phyloP scores from a whole-genome alignment of 1,140 invertebrate species.

The Danaus melanippus region DNA sequence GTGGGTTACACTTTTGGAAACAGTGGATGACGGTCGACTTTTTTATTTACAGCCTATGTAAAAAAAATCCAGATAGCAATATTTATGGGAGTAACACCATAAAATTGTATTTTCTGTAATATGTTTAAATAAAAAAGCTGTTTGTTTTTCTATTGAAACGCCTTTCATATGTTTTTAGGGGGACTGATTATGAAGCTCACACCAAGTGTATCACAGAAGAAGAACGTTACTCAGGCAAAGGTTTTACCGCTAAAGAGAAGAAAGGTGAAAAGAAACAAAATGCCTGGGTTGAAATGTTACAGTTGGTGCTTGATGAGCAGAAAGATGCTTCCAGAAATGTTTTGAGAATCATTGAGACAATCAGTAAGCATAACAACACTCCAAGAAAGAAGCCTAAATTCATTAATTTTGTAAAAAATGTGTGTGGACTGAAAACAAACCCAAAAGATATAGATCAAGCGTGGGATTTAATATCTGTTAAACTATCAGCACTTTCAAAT shows the following conservation, averaged over 20 bases:
- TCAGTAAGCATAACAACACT: constrained; percentile 87
- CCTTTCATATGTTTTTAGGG: constrained; percentile 72
- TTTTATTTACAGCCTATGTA: no score
- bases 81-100: constrained; percentile 5
- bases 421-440: constrained; percentile 73
- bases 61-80: constrained; percentile 4
- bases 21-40: background rate
- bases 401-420: constrained; percentile 81
- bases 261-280: constrained; percentile 94
- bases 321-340: constrained; percentile 72
- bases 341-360: constrained; percentile 77
- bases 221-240: constrained; percentile 90
- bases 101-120: no score
- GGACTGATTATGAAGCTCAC: constrained; percentile 85
- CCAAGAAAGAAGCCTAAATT: constrained; percentile 94
- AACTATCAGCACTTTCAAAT: constrained; percentile 73
- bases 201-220: constrained; percentile 94
- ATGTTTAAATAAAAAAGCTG: no score
- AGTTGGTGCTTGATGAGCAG: constrained; percentile 79
- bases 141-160: no score
- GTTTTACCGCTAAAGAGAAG: constrained; percentile 84
- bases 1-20: background rate
- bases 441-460: constrained; percentile 75
- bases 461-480: constrained; percentile 80
- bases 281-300: constrained; percentile 88